Evolutionary conservation across 2,888 invertebrate species (phyloP), one percentile per base, ranked within the genome.

Genomic region (Abrostola tripartita): DNA sequence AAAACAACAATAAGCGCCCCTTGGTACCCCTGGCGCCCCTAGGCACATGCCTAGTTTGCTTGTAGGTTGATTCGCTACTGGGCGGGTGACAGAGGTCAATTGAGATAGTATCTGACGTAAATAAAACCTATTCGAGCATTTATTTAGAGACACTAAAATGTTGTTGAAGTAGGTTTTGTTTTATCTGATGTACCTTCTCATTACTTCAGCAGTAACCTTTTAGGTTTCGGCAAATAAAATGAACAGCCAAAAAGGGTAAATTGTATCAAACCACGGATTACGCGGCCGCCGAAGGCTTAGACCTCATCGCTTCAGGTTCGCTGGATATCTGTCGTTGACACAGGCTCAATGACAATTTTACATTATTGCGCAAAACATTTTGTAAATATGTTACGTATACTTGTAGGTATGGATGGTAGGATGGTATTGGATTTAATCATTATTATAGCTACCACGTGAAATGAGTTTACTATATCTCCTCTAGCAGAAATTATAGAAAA

Each of bases 301-400:
- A 49, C 42, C 64, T 54, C 47, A 64, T 74, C 64, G 60, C 69
- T 67, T 61, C 62, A 61, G 61, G 56, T 63, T 61, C 65, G 67
- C 37, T 54, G 47, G 65, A 52, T 64, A 67, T 62, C 73, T 76
- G 65, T 36, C 42, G 53, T 44, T 68, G 65, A 65, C 63, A 61
- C 11, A 55, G 44, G 38, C 59, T 58, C n/a, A 9, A 62, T 57
- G 47, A 62, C 52, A 65, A 41, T 57, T 47, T 57, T 58, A 63
- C 58, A 57, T 54, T 68, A 57, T 68, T 52, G 36, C 40, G 58
- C 24, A 64, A 52, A 61, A 57, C 37, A 49, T 40, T 53, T 67
- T 11, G 35, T 36, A 36, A 11, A 24, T 36, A 6, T 50, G 11
- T 50, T 11, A 11, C 36, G 50, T 24, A 8, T 47, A 47, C 24